Base-by-base conservation (phyloP, 2,888 invertebrate species). In the Acanthacorydalis orientalis region DNA sequence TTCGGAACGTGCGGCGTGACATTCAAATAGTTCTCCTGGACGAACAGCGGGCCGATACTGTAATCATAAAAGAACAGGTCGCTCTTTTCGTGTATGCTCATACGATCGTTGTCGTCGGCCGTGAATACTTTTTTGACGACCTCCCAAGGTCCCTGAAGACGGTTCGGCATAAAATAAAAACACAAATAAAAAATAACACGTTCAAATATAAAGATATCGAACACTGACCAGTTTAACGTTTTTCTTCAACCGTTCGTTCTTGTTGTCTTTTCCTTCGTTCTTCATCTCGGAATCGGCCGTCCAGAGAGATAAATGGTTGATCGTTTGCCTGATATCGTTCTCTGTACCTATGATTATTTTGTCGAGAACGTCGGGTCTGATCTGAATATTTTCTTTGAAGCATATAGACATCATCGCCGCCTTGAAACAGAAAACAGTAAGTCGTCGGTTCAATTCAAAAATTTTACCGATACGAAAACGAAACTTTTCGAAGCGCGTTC, bases 41-140 rank as follows among this genome's bases (percentile, higher is more conserved):
- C 92, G 68, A 99, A 98, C 11, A 99, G 70, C 1, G 96, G 91
- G n/a, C 84, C 83, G 52, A 98, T 75, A 58, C 83, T 90, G 68
- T 98, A 99, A 70, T 99, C 98, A 59, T 89, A 83, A 68, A 97
- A 99, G 69, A 97, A 99, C 48, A 98, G 70, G 61, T 88, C 86
- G 48, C 82, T 78, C 64, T 85, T 91, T 60, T 95, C 92, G 53
- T 76, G 70, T 7, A 91, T 69, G 34, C 68, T 74, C 86, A 88
- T 88, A 0, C 63, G 70, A 59, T 81, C 81, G 57, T 87, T 86
- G 44, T 88, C 84, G 43, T 79, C 76, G 32, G 75, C 73, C 0
- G 81, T 80, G 63, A 98, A 95, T 11, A 96, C 91, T 64, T 87
- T 86, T 44, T 83, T 75, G 38, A 86, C 75, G 1, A 91, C 92